phyloP scores from a whole-genome alignment of 2,888 invertebrate genomes.

The Cylindroiulus punctatus region DNA sequence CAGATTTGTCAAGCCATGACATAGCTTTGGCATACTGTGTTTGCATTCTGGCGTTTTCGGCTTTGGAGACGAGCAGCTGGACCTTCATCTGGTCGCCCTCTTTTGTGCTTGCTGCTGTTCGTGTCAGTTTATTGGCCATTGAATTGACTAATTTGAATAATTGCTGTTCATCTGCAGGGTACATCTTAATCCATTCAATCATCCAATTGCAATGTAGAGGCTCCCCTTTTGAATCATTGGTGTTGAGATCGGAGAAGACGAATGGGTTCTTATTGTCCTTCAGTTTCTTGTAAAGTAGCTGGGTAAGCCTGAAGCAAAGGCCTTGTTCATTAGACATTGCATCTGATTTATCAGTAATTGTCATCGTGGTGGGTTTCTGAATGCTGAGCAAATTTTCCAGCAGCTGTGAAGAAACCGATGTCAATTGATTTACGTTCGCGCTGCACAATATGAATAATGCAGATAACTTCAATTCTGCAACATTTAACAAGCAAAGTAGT shows the following conservation, averaged over 20 bases:
- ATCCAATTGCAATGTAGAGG: background rate
- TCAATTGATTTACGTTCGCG: background rate
- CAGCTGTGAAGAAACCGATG: background rate
- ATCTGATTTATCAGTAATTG: background rate
- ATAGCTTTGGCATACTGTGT: background rate
- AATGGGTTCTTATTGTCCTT: background rate
- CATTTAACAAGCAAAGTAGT: background rate
- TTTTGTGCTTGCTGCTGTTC: background rate
- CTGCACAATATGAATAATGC: constrained; percentile 18
- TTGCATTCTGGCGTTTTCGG: background rate
- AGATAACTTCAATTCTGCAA: background rate
- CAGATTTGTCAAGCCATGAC: background rate
- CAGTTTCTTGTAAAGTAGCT: background rate
- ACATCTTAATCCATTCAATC: background rate
- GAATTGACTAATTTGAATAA: background rate
- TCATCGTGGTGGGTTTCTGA: background rate
- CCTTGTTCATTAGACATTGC: background rate
- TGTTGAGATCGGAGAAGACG: background rate
- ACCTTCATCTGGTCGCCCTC: background rate
- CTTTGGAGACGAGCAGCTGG: background rate
- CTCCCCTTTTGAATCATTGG: background rate
- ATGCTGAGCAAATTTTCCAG: background rate
- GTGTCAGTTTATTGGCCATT: background rate
- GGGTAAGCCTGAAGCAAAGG: background rate
- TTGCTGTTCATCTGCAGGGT: background rate